phyloP scores from a whole-genome alignment of 2,888 invertebrate species.

The Julus scandinavius region DNA sequence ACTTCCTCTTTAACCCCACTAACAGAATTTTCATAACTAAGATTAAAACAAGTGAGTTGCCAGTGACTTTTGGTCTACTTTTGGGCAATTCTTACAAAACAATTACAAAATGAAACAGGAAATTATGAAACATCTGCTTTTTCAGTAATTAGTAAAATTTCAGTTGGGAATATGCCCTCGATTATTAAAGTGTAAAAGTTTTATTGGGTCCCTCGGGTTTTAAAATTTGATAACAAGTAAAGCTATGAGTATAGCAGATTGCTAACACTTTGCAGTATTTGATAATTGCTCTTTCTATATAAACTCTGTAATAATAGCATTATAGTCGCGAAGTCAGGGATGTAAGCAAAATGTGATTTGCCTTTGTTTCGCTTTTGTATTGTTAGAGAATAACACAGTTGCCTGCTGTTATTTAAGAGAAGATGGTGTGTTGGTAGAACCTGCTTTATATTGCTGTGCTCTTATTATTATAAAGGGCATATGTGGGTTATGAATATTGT shows the following conservation, averaged over 20 bases:
- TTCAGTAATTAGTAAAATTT: too few relatives aligned
- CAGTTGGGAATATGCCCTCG: too few relatives aligned
- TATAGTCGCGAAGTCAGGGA: not conserved
- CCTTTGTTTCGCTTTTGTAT: slow-evolving; percentile 1
- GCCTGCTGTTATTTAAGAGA: not conserved
- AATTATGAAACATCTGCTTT: too few relatives aligned
- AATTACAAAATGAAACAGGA: too few relatives aligned
- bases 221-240: not conserved
- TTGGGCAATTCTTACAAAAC: too few relatives aligned
- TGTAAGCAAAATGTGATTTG: not conserved
- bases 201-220: not conserved
- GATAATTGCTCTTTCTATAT: not conserved
- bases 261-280: not conserved
- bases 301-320: not conserved
- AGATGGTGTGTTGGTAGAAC: not conserved
- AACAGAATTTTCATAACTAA: too few relatives aligned
- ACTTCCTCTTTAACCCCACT: too few relatives aligned
- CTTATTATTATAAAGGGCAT: slow-evolving; percentile 5
- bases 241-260: not conserved
- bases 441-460: not conserved
- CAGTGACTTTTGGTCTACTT: too few relatives aligned
- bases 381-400: not conserved
- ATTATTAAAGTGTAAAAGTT: not conserved
- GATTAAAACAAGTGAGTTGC: too few relatives aligned
- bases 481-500: not conserved